Evolutionary conservation across 37 sponge, comb jelly and placozoan genomes (phyloP).

Genomic region (Petrosia ficiformis): DNA sequence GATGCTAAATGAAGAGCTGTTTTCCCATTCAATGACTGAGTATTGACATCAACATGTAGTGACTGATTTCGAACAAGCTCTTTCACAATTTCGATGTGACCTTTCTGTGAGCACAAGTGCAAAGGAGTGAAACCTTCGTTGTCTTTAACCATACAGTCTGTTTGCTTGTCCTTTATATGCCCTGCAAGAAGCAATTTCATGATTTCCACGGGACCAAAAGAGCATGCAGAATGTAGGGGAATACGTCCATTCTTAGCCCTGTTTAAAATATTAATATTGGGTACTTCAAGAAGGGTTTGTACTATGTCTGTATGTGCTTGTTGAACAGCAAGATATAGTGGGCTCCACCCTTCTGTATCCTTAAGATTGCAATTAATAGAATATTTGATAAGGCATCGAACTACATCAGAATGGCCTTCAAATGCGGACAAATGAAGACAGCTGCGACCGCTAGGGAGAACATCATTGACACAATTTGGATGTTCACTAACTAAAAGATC

Average conservation of each 20-base stretch:
- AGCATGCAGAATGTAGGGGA: constrained; percentile 56
- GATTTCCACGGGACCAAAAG: constrained; percentile 33
- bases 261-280: constrained; percentile 30
- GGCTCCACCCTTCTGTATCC: constrained; percentile 76
- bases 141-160: constrained; percentile 40
- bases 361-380: constrained; percentile 38
- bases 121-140: constrained; percentile 82
- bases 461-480: no score
- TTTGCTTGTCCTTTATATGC: constrained; percentile 30
- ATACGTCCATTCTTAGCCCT: no score
- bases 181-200: constrained; percentile 41
- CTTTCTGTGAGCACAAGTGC: no score
- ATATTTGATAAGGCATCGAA: constrained; percentile 36
- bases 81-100: constrained; percentile 57
- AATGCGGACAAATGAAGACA: constrained; percentile 74
- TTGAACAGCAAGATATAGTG: constrained; percentile 72
- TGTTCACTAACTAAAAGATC: constrained; percentile 40
- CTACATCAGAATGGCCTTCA: constrained; percentile 59
- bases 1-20: constrained; percentile 80
- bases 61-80: constrained; percentile 32
- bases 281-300: constrained; percentile 19
- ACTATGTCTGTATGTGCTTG: constrained; percentile 60
- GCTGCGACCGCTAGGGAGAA: constrained; percentile 60
- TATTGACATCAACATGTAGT: constrained; percentile 42
- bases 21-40: constrained; percentile 57